phyloP scores from a whole-genome alignment of 2,888 invertebrate species.

The Acrobasis consociella region DNA sequence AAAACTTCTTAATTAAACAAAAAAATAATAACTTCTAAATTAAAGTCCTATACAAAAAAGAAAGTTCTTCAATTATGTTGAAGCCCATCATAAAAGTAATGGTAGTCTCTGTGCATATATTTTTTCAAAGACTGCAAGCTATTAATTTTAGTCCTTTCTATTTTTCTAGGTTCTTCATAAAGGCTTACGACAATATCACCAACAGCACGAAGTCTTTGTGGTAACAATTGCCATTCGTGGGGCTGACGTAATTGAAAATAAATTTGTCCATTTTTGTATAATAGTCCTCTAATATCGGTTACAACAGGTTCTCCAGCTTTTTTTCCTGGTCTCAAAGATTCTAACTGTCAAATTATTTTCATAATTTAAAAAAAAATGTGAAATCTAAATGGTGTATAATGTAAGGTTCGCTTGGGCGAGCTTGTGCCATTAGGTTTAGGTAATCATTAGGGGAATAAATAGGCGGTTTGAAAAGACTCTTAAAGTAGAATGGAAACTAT shows the following conservation, averaged over 20 bases:
- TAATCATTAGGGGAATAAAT: conserved; percentile 26
- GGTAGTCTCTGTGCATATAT: conserved; percentile 20
- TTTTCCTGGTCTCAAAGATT: conserved; percentile 30
- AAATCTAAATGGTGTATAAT: conserved; percentile 13
- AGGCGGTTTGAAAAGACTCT: conserved; percentile 23
- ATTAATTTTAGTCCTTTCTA: conserved; percentile 16
- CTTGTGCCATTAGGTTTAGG: conserved; percentile 23
- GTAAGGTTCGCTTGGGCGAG: conserved; percentile 24
- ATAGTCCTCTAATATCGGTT: conserved; percentile 24
- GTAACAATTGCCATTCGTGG: not conserved
- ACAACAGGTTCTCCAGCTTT: conserved; percentile 30
- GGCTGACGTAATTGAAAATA: not conserved
- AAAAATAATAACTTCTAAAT: too few relatives aligned
- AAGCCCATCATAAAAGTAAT: conserved; percentile 10
- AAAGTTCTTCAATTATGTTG: not conserved
- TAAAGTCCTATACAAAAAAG: too few relatives aligned
- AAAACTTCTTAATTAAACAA: too few relatives aligned
- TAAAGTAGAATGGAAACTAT: conserved; percentile 26
- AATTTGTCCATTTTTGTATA: not conserved
- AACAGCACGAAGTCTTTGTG: not conserved
- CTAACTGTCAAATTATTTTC: not conserved
- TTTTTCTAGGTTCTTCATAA: conserved; percentile 16
- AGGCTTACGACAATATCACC: not conserved
- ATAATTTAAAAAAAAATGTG: not conserved
- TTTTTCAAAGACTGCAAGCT: conserved; percentile 19